These are phyloP conservation scores for Macrocentrus cingulum DNA, from an alignment of 1,140 invertebrate genomes.

Conservation along the genomic window DNA sequence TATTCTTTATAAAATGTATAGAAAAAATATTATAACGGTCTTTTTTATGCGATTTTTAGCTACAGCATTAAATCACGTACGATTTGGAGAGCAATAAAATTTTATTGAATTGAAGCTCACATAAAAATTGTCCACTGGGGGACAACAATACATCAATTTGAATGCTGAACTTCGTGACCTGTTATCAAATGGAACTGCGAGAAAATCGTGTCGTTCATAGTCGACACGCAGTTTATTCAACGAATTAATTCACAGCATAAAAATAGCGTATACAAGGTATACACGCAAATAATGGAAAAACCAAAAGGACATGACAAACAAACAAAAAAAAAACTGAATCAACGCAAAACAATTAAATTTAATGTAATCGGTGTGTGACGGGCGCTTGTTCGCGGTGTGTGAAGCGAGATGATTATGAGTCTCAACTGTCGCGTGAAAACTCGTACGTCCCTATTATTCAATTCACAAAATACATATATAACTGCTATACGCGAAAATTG, in stretches of 20 bases:
- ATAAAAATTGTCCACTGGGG: background rate
- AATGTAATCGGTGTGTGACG: slow-evolving; percentile 11
- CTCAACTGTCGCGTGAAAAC: background rate
- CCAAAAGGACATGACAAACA: background rate
- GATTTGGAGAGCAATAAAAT: background rate
- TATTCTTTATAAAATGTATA: too few relatives aligned
- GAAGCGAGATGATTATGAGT: slow-evolving; percentile 18
- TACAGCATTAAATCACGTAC: background rate
- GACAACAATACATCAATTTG: slow-evolving; percentile 14
- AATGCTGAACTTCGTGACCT: slow-evolving; percentile 9
- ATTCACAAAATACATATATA: background rate
- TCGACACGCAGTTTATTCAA: background rate
- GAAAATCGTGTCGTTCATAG: slow-evolving; percentile 1
- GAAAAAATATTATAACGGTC: too few relatives aligned
- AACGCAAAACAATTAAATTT: slow-evolving; percentile 25
- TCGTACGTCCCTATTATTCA: background rate
- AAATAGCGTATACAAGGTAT: too few relatives aligned
- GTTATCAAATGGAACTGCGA: background rate
- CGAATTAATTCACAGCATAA: background rate
- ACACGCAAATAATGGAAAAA: background rate
- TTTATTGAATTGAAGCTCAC: slow-evolving; percentile 1
- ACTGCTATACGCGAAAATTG: too few relatives aligned
- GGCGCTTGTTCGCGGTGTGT: slow-evolving; percentile 2
- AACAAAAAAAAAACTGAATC: slow-evolving; percentile 3
- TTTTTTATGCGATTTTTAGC: background rate